Evolutionary conservation across 1,140 invertebrate genomes (phyloP).

Genomic region (Ceratina calcarata): DNA sequence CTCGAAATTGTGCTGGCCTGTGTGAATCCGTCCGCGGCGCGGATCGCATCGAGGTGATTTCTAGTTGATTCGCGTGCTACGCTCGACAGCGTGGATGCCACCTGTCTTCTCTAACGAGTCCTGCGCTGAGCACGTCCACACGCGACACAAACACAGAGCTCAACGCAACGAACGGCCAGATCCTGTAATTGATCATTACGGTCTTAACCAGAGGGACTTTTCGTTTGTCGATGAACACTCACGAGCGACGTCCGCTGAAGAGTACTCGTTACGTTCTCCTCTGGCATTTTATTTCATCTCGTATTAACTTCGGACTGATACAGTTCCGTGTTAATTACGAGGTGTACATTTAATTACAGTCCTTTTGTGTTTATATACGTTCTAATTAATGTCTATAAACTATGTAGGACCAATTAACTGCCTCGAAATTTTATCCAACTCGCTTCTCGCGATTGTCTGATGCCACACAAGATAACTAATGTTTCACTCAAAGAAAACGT

Average conservation of each 20-base stretch:
- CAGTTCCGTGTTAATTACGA: background rate
- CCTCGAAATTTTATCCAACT: background rate
- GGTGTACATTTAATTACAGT: too few species aligned
- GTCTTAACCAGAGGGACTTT: slow-evolving; percentile 16
- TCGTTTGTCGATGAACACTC: slow-evolving; percentile 7
- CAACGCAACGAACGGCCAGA: too few species aligned
- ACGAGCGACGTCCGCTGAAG: slow-evolving; percentile 11
- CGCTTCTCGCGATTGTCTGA: background rate
- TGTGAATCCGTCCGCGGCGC: slow-evolving; percentile 62
- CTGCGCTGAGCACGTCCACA: slow-evolving; percentile 16
- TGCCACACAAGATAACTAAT: background rate
- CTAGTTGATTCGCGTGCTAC: slow-evolving; percentile 55
- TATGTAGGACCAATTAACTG: background rate
- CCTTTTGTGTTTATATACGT: too few species aligned
- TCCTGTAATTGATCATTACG: slow-evolving; percentile 34
- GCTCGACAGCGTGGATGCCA: slow-evolving; percentile 55
- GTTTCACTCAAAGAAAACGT: background rate
- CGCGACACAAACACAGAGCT: slow-evolving; percentile 4
- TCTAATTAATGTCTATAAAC: too few species aligned
- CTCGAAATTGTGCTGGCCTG: slow-evolving; percentile 66
- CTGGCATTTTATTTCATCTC: background rate
- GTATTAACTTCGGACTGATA: too few species aligned
- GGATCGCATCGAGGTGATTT: slow-evolving; percentile 43
- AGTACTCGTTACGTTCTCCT: slow-evolving; percentile 16
- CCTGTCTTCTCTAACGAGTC: slow-evolving; percentile 60